A percentile compares a stretch with the other conserved stretches of the same genome.
These are phyloP conservation scores for Sterna hirundo DNA, from an alignment of 2,113 vertebrate species.

Conservation along the genomic window DNA sequence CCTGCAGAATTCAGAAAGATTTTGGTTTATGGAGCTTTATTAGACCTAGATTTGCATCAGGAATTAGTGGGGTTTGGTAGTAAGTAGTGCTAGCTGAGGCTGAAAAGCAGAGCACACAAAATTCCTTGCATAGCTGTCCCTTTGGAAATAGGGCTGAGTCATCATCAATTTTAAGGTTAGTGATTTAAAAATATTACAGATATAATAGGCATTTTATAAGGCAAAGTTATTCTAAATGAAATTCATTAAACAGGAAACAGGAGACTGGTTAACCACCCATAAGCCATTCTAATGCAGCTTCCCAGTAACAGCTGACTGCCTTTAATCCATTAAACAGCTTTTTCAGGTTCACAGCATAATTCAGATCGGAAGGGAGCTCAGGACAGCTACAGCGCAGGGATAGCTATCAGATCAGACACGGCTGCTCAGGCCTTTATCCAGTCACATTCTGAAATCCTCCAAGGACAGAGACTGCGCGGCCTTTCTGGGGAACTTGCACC, in stretches of 20 bases:
- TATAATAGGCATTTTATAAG: neutral
- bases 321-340: neutral
- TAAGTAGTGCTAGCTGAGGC: neutral
- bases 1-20: conserved; percentile 66
- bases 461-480: accelerated
- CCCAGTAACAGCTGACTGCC: neutral
- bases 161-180: neutral
- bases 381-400: neutral
- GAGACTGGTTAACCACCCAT: neutral
- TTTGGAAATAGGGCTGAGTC: neutral
- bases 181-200: neutral
- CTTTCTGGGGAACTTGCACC: neutral
- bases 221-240: neutral
- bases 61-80: too few species aligned
- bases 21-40: neutral
- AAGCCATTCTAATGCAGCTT: neutral
- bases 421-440: neutral
- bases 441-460: neutral
- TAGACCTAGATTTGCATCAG: neutral
- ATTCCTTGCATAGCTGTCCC: neutral
- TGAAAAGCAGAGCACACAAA: neutral
- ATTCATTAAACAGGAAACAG: neutral
- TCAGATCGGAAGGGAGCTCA: neutral
- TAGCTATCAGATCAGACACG: neutral
- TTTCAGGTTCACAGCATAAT: neutral